These are phyloP conservation scores for Bombus fervidus DNA, from an alignment of 1,140 invertebrate genomes.

Conservation along the genomic window DNA sequence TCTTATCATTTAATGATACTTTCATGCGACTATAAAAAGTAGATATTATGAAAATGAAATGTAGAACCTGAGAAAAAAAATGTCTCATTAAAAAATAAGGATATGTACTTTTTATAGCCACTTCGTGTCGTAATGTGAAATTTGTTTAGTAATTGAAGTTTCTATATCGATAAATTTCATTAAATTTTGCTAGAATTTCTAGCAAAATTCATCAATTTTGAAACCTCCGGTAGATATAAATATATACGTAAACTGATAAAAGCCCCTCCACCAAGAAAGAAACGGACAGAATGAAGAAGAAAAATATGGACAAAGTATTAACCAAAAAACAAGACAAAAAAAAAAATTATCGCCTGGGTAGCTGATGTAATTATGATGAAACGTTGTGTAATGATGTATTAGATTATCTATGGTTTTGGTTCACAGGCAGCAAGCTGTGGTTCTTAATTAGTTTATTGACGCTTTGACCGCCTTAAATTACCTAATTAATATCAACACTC, in stretches of 20 bases:
- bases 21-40: too few species aligned
- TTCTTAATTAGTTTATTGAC: constrained; percentile 64
- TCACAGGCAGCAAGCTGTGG: constrained; percentile 6
- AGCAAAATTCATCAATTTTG: too few species aligned
- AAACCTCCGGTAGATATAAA: background rate
- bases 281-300: background rate
- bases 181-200: background rate
- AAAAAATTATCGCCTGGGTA: background rate
- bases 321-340: background rate
- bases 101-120: too few species aligned
- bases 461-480: constrained; percentile 46
- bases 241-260: background rate
- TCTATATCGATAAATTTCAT: background rate
- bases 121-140: background rate
- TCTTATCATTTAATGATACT: too few species aligned
- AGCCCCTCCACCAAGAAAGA: background rate
- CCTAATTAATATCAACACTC: constrained; percentile 24
- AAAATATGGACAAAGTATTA: background rate
- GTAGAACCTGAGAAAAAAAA: too few species aligned
- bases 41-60: too few species aligned
- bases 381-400: constrained; percentile 57
- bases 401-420: constrained; percentile 53
- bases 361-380: constrained; percentile 60
- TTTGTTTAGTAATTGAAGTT: background rate
- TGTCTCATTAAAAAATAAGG: too few species aligned